phyloP scores from a whole-genome alignment of 1,140 invertebrate genomes.

The Lordiphosa stackelbergi region DNA sequence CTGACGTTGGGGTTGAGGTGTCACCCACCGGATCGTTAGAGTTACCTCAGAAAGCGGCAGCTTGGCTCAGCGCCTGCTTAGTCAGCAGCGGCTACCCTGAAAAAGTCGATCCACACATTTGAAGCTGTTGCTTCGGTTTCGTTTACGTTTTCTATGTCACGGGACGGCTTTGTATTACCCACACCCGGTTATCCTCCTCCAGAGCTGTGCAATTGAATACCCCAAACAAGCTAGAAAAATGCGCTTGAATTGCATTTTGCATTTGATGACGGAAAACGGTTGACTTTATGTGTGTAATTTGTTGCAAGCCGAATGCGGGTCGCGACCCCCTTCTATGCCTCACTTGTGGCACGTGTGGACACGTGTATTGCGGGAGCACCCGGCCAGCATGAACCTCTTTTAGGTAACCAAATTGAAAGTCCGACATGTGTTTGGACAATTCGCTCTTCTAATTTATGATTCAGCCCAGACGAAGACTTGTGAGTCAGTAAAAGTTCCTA shows the following conservation, averaged over 20 bases:
- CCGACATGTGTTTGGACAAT: constrained; percentile 16
- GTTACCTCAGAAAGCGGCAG: constrained; percentile 21
- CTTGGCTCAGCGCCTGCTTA: constrained; percentile 19
- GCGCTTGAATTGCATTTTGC: constrained; percentile 59
- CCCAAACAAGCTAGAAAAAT: constrained; percentile 66
- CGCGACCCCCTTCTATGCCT: constrained; percentile 49
- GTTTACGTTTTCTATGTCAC: constrained; percentile 56
- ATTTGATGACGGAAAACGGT: constrained; percentile 15
- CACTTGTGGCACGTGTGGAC: constrained; percentile 57
- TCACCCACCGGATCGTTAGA: constrained; percentile 5
- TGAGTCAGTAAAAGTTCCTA: constrained; percentile 27
- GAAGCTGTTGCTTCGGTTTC: constrained; percentile 46
- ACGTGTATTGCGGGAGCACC: constrained; percentile 26
- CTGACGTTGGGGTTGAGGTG: constrained; percentile 1
- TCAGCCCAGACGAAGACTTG: constrained; percentile 13
- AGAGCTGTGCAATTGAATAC: constrained; percentile 57
- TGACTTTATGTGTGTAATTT: constrained; percentile 6
- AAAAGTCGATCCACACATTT: constrained; percentile 26
- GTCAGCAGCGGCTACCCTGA: constrained; percentile 40
- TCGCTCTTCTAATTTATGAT: background rate
- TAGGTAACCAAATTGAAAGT: constrained; percentile 25
- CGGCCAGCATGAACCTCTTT: constrained; percentile 15
- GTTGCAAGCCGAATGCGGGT: constrained; percentile 46
- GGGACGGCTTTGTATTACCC: constrained; percentile 48
- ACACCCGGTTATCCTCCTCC: constrained; percentile 31